A percentile compares a stretch with the other conserved stretches of the same genome.
Evolutionary conservation across 2,113 vertebrate genomes (phyloP).

Genomic region (Coregonus clupeaformis): DNA sequence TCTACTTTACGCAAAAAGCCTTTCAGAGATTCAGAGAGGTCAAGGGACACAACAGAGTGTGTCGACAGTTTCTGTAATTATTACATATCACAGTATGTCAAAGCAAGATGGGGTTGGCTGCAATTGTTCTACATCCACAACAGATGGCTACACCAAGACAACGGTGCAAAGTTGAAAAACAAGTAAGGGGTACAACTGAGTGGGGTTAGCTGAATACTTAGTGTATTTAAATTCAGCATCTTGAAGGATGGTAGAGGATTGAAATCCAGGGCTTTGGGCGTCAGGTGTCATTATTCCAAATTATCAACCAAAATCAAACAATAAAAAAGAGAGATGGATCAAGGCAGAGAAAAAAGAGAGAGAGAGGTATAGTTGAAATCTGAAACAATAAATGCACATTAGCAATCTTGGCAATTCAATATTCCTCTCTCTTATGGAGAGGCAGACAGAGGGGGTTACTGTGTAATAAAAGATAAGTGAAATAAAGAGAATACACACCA

Average conservation of each 20-base stretch:
- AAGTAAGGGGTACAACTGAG: conserved; percentile 16
- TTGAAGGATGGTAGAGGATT: conserved; percentile 25
- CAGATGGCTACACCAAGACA: conserved; percentile 29
- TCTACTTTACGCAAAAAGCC: neutral
- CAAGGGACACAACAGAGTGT: conserved; percentile 44
- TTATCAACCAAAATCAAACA: conserved; percentile 8
- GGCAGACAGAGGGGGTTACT: too few species aligned
- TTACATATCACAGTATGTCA: conserved; percentile 62
- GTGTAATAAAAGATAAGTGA: neutral
- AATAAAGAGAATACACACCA: neutral
- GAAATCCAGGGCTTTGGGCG: conserved; percentile 16
- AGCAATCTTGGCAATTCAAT: too few species aligned
- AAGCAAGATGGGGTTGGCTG: conserved; percentile 39
- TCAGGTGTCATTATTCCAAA: conserved; percentile 29
- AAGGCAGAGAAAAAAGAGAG: neutral
- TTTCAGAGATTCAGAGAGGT: conserved; percentile 41
- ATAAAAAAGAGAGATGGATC: conserved; percentile 4
- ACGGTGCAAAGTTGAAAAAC: conserved; percentile 32
- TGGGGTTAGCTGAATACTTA: conserved; percentile 29
- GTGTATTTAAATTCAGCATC: conserved; percentile 35
- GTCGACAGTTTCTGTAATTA: conserved; percentile 28
- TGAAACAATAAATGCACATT: too few species aligned
- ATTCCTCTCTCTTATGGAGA: too few species aligned
- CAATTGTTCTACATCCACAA: conserved; percentile 45
- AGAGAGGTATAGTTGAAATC: too few species aligned